Conservation (phyloP, 2,888 invertebrate genomes). For the Metellina segmentata region DNA sequence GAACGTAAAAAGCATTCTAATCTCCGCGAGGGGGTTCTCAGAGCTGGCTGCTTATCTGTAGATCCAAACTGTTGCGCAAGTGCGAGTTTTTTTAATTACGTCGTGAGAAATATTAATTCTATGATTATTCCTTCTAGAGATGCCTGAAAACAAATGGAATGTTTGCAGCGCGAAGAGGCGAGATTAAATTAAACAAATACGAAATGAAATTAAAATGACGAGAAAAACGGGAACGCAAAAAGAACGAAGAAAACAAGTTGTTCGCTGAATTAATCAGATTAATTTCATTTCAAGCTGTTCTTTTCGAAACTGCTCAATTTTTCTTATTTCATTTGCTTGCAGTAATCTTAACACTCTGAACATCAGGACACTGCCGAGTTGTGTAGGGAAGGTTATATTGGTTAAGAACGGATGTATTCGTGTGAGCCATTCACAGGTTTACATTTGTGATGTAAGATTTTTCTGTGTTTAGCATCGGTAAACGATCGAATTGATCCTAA, state of each 20-base stretch:
- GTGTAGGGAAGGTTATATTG: too few species aligned
- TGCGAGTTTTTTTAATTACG: neutral
- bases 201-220: neutral
- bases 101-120: neutral
- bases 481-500: too few species aligned
- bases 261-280: neutral
- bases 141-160: neutral
- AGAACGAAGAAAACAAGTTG: neutral
- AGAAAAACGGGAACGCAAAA: constrained; percentile 52
- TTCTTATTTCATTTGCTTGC: too few species aligned
- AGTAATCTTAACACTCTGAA: too few species aligned
- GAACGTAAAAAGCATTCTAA: constrained; percentile 2
- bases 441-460: too few species aligned
- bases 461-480: too few species aligned
- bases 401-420: too few species aligned
- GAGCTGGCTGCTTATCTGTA: neutral
- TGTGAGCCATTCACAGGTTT: too few species aligned
- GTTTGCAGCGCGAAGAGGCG: neutral
- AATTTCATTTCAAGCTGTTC: neutral
- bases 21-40: neutral
- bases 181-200: neutral
- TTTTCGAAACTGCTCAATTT: neutral
- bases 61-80: neutral
- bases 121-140: neutral
- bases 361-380: too few species aligned